phyloP scores from a whole-genome alignment of 1,140 invertebrate genomes.

The Lepidostoma basale region DNA sequence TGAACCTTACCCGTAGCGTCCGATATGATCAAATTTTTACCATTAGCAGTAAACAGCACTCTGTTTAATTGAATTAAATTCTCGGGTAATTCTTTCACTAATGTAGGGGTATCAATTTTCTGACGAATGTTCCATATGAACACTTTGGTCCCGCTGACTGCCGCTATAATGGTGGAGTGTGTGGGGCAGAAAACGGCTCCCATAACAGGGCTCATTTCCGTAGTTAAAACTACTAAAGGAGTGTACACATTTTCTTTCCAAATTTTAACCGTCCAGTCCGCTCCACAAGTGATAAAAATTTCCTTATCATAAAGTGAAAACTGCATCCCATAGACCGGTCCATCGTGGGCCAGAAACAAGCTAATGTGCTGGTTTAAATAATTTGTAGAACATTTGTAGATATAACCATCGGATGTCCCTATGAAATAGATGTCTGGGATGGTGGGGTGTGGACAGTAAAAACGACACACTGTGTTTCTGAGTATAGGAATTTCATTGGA shows the following conservation, averaged over 20 bases:
- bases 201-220: slow-evolving; percentile 64
- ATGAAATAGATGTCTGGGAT: slow-evolving; percentile 74
- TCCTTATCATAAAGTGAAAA: slow-evolving; percentile 80
- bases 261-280: slow-evolving; percentile 79
- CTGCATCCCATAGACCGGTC: slow-evolving; percentile 75
- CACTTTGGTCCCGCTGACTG: slow-evolving; percentile 71
- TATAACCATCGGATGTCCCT: slow-evolving; percentile 82
- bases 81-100: slow-evolving; percentile 60
- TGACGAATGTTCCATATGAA: slow-evolving; percentile 76
- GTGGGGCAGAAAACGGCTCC: slow-evolving; percentile 79
- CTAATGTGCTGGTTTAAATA: slow-evolving; percentile 70
- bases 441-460: slow-evolving; percentile 69
- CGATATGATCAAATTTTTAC: slow-evolving; percentile 69
- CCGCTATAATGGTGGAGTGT: slow-evolving; percentile 82
- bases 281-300: slow-evolving; percentile 81
- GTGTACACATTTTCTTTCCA: slow-evolving; percentile 73
- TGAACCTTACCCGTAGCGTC: slow-evolving; percentile 68
- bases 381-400: slow-evolving; percentile 76
- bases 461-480: slow-evolving; percentile 65
- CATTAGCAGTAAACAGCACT: slow-evolving; percentile 66
- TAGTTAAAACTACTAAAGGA: slow-evolving; percentile 68
- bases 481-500: slow-evolving; percentile 61
- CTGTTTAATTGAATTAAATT: slow-evolving; percentile 55
- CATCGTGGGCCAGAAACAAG: slow-evolving; percentile 78
- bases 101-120: slow-evolving; percentile 68